A percentile compares a stretch with the other conserved stretches of the same genome.
Evolutionary conservation across 92 coral and sea anemone genomes (phyloP).

Genomic region (Zoanthus sociatus): DNA sequence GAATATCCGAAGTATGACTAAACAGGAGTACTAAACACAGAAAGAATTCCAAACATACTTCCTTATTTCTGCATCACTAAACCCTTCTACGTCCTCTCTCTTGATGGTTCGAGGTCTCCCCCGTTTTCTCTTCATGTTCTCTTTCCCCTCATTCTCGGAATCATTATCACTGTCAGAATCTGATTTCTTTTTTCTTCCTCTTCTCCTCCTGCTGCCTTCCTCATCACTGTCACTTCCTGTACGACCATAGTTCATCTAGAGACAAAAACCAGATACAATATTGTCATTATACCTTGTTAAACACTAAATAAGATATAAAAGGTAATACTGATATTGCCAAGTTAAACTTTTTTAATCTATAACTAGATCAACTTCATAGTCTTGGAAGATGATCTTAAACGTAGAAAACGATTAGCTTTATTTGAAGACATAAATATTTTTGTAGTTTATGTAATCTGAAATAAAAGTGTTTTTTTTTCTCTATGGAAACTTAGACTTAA

Average conservation of each 20-base stretch:
- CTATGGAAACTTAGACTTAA: too few relatives aligned
- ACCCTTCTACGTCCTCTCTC: slow-evolving; percentile 91
- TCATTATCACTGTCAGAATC: slow-evolving; percentile 89
- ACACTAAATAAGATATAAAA: too few relatives aligned
- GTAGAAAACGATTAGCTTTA: too few relatives aligned
- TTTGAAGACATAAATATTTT: too few relatives aligned
- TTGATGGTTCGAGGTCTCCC: slow-evolving; percentile 79
- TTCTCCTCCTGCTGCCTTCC: slow-evolving; percentile 63
- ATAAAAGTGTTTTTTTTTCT: too few relatives aligned
- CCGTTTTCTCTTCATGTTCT: slow-evolving; percentile 83
- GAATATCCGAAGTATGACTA: background rate
- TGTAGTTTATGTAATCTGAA: too few relatives aligned
- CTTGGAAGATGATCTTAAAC: too few relatives aligned
- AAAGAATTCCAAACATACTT: slow-evolving; percentile 55
- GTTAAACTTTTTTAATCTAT: too few relatives aligned
- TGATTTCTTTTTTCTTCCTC: slow-evolving; percentile 78
- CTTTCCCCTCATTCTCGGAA: slow-evolving; percentile 85
- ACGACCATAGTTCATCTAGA: slow-evolving; percentile 93
- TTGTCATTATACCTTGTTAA: background rate
- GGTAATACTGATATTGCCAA: too few relatives aligned
- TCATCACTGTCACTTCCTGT: slow-evolving; percentile 80
- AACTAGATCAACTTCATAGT: too few relatives aligned
- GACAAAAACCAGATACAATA: background rate
- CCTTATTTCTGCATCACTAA: slow-evolving; percentile 95
- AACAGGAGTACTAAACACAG: too few relatives aligned